Conservation (phyloP, 2,113 vertebrate species). For the Stegastes partitus region DNA sequence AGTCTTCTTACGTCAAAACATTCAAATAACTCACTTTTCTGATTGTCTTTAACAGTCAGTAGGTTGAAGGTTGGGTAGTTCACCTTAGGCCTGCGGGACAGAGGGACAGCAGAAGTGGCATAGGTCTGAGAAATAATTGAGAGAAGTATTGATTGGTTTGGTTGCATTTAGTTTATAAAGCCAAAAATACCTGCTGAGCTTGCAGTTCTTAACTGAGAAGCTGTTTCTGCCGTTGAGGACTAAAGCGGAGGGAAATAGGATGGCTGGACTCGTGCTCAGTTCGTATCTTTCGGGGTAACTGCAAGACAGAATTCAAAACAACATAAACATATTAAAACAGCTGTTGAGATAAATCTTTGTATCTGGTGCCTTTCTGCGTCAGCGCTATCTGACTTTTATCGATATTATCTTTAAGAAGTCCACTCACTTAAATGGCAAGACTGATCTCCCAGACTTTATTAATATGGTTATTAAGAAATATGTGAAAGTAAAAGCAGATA, state of each 20-base stretch:
- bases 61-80: constrained; percentile 65
- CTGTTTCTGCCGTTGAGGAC: constrained; percentile 65
- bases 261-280: constrained; percentile 58
- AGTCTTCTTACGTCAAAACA: background rate
- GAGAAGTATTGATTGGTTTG: constrained; percentile 2
- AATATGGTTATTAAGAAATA: too few relatives aligned
- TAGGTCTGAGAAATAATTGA: constrained; percentile 2
- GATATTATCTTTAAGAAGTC: too few relatives aligned
- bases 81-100: constrained; percentile 73
- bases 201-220: constrained; percentile 65
- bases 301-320: constrained; percentile 23
- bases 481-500: background rate
- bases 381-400: too few relatives aligned
- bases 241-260: constrained; percentile 66
- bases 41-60: constrained; percentile 65
- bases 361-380: too few relatives aligned
- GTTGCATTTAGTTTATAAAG: constrained; percentile 26
- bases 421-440: too few relatives aligned
- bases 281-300: constrained; percentile 71
- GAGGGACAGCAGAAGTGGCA: constrained; percentile 13
- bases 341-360: background rate
- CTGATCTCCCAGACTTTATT: too few relatives aligned
- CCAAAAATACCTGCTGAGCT: constrained; percentile 75
- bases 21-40: constrained; percentile 76
- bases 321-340: background rate